Evolutionary conservation across 2,113 vertebrate genomes (phyloP).

Genomic region (Anthoscopus minutus): DNA sequence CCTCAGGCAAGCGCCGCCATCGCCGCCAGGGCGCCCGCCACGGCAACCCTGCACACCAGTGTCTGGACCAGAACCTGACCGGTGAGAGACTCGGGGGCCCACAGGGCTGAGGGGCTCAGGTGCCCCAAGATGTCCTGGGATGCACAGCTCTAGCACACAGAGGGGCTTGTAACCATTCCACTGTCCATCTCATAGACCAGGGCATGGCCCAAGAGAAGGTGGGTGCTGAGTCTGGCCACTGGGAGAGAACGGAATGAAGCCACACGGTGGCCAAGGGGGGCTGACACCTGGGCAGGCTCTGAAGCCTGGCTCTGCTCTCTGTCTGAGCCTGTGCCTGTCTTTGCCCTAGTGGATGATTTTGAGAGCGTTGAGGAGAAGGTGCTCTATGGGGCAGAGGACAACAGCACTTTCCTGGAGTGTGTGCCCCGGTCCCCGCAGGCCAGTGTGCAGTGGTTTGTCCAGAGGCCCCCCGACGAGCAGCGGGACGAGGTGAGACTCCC

Average conservation of each 20-base stretch:
- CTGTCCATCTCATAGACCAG: background rate
- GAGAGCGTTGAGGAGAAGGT: slow-evolving; percentile 71
- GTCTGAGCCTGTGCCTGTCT: background rate
- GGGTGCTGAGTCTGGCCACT: background rate
- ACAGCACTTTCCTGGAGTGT: slow-evolving; percentile 93
- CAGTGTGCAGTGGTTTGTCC: slow-evolving; percentile 82
- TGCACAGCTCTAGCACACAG: background rate
- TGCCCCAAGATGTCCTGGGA: fast-evolving
- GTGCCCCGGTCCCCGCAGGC: slow-evolving; percentile 88
- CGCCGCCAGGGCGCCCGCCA: slow-evolving; percentile 83
- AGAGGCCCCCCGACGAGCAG: slow-evolving; percentile 68
- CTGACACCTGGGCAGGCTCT: fast-evolving
- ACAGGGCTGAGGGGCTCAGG: background rate
- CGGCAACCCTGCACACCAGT: slow-evolving; percentile 84
- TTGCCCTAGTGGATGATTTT: slow-evolving; percentile 71
- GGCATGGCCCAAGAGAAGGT: background rate
- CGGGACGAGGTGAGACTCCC: slow-evolving; percentile 79
- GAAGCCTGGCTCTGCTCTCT: background rate
- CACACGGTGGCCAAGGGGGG: fast-evolving
- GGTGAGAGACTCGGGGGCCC: slow-evolving; percentile 64
- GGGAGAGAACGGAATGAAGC: background rate
- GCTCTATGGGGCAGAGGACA: slow-evolving; percentile 87
- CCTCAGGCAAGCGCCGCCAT: slow-evolving; percentile 78
- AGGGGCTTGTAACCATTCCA: background rate
- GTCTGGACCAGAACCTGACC: slow-evolving; percentile 81